Evolutionary conservation across 2,797 vertebrate genomes (phyloP), one percentile per base, ranked within the genome.

Genomic region (Diceros bicornis): DNA sequence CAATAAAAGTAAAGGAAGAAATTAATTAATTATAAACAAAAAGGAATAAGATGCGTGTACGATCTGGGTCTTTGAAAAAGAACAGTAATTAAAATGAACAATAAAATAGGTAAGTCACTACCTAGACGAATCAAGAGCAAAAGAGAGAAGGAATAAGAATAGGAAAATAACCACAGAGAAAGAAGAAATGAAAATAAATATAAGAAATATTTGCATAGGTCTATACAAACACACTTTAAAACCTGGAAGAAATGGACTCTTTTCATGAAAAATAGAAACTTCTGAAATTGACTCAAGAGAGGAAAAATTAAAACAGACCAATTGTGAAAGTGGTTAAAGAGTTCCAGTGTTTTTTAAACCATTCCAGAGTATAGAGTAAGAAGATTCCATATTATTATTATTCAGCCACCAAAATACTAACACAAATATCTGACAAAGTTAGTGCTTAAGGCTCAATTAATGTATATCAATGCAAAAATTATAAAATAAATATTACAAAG

Each of bases 31-130:
- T 34, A 59, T 44, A 89, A 89, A 69, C 20, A 34, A 32, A 92
- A 94, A 68, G 47, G 13, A 90, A 18, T 23, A 81, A 27, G 52
- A 75, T 89, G 23, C 20, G 29, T 61, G 37, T 34, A 57, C 6
- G 7, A 79, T 44, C n/a, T 32, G 41, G n/a, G 41, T 89, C n/a
- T 87, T 69, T 91, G 23, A 78, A 52, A 88, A 93, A 68, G n/a
- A 96, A 94, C 17, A 32, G 5, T 57, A 93, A 32, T 20, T 57
- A 77, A 89, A 96, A 77, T 89, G 61, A 91, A 44, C 21, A 86
- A 55, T 44, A 75, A 47, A 74, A 82, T 59, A 78, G 6, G 23
- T 57, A 75, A 85, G 14, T 41, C 2, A 59, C 34, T 77, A 57
- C 37, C 32, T 74, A 72, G 27, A 64, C 32, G 87, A 81, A 84